Conservation (phyloP, 2,888 invertebrate species). For the Scaeva pyrastri region DNA sequence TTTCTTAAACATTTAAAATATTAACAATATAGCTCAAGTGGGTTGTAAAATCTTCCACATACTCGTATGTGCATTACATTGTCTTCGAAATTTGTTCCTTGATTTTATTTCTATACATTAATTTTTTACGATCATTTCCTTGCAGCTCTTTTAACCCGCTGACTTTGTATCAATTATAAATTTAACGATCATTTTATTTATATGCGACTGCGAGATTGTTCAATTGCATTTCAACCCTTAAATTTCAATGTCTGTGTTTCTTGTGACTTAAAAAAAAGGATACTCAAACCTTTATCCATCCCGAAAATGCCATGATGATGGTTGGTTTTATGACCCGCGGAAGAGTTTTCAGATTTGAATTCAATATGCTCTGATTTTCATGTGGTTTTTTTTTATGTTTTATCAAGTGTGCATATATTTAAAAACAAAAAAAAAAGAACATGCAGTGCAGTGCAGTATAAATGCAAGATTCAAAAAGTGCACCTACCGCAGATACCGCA, state of each 20-base stretch:
- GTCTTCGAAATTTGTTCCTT: conserved; percentile 24
- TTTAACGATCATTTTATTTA: conserved; percentile 75
- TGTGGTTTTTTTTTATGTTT: conserved; percentile 35
- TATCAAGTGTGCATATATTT: conserved; percentile 36
- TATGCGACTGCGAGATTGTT: conserved; percentile 51
- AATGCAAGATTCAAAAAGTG: conserved; percentile 45
- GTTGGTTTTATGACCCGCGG: conserved; percentile 68
- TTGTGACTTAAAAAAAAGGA: not conserved
- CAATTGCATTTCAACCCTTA: conserved; percentile 66
- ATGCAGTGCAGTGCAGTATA: not conserved
- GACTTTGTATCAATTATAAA: conserved; percentile 68
- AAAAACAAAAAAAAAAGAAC: no score
- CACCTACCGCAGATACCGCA: conserved; percentile 73
- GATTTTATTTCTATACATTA: conserved; percentile 20
- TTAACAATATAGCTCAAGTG: not conserved
- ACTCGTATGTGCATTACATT: conserved; percentile 50
- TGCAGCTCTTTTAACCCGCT: conserved; percentile 40
- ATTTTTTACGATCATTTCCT: conserved; percentile 60
- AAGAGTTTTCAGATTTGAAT: conserved; percentile 67
- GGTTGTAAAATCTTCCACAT: conserved; percentile 48
- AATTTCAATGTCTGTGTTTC: conserved; percentile 12
- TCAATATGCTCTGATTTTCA: conserved; percentile 62
- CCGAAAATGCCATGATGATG: no score
- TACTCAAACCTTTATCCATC: conserved; percentile 28
- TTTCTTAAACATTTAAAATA: not conserved